Evolutionary conservation across 35 echinoderm and acorn worm species (phyloP).

Genomic region (Antedon bifida): DNA sequence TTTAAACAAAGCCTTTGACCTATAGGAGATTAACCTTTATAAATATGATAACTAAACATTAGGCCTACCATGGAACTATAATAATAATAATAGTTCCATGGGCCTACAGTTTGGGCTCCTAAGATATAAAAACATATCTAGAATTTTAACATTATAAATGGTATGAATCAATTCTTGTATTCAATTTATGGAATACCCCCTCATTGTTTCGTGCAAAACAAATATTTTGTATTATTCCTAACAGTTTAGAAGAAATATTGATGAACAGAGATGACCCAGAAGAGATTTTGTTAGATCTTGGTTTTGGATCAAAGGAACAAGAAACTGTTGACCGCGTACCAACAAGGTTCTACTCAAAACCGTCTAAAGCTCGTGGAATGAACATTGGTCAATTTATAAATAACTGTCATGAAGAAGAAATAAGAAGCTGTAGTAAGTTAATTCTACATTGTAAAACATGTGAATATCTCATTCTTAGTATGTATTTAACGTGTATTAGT

Average conservation of each 20-base stretch:
- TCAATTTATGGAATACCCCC: too few species aligned
- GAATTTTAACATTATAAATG: too few species aligned
- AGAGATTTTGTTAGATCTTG: background rate
- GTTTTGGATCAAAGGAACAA: background rate
- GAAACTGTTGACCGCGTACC: background rate
- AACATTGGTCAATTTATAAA: background rate
- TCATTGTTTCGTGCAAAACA: background rate
- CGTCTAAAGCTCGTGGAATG: background rate
- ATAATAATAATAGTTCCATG: too few species aligned
- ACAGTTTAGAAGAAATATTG: background rate
- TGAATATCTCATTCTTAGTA: too few species aligned
- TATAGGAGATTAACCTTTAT: too few species aligned
- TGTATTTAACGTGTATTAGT: too few species aligned
- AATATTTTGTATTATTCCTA: background rate
- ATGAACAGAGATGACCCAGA: background rate
- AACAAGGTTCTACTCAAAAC: background rate
- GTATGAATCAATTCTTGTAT: too few species aligned
- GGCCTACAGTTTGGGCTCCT: too few species aligned
- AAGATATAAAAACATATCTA: too few species aligned
- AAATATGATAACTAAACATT: too few species aligned
- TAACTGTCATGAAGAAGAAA: background rate
- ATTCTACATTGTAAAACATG: background rate
- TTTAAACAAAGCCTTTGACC: too few species aligned
- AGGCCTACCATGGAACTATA: too few species aligned
- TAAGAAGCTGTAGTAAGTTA: background rate